Conservation (phyloP, 2,113 vertebrate species). For the Myocastor coypus region DNA sequence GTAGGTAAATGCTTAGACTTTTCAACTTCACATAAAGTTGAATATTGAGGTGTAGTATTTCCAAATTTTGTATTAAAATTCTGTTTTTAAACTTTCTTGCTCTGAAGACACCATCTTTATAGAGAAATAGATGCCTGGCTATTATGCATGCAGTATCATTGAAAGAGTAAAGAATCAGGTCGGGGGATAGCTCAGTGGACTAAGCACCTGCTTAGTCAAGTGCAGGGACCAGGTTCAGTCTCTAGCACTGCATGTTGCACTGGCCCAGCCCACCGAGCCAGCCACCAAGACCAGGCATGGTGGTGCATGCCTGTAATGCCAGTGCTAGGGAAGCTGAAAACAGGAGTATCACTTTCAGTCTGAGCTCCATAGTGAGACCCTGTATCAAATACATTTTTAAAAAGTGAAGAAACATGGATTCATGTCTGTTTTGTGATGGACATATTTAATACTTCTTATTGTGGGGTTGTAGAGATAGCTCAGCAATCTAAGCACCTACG, state of each 20-base stretch:
- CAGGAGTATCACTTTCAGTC: too few relatives aligned
- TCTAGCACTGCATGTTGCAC: too few relatives aligned
- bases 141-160: neutral
- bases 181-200: too few relatives aligned
- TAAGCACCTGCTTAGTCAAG: too few relatives aligned
- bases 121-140: neutral
- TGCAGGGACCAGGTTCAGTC: too few relatives aligned
- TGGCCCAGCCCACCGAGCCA: too few relatives aligned
- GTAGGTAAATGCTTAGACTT: slow-evolving; percentile 3
- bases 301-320: too few relatives aligned
- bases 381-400: neutral
- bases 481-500: too few relatives aligned
- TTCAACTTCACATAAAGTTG: slow-evolving; percentile 32
- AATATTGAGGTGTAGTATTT: neutral
- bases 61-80: slow-evolving; percentile 41
- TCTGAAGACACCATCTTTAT: neutral
- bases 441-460: neutral
- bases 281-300: too few relatives aligned
- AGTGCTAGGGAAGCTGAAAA: too few relatives aligned
- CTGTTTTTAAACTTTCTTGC: slow-evolving; percentile 15
- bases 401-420: neutral
- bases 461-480: neutral
- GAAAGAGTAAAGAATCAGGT: neutral
- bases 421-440: slow-evolving; percentile 32
- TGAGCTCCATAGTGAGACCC: too few relatives aligned